These are phyloP conservation scores for Thaleichthys pacificus DNA, from an alignment of 2,797 vertebrate genomes.

Conservation along the genomic window DNA sequence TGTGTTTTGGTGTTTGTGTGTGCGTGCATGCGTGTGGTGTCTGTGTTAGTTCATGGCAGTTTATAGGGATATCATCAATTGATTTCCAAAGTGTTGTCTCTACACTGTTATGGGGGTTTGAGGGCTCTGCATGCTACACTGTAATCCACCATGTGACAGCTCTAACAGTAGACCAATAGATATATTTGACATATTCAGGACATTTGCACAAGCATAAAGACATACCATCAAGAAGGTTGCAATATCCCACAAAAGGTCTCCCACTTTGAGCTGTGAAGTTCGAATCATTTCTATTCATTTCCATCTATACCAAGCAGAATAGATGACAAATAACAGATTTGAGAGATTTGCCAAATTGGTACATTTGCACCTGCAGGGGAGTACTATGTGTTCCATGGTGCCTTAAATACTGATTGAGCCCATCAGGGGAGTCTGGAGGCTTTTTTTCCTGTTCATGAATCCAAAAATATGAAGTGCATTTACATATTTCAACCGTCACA, in stretches of 20 bases:
- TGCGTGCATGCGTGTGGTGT: conserved; percentile 29
- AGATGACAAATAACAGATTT: conserved; percentile 15
- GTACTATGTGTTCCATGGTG: conserved; percentile 14
- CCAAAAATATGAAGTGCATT: conserved; percentile 25
- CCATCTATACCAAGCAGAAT: conserved; percentile 4
- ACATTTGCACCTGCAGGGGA: conserved; percentile 27
- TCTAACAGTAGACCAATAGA: too few relatives aligned
- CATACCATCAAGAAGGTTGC: conserved; percentile 28
- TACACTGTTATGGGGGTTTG: conserved; percentile 22
- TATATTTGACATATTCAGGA: background rate
- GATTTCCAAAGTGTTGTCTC: conserved; percentile 35
- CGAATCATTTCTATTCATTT: background rate
- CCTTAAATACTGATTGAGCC: conserved; percentile 25
- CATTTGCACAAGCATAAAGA: background rate
- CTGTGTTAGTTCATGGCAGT: conserved; percentile 17
- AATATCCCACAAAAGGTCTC: conserved; percentile 32
- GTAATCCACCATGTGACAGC: too few relatives aligned
- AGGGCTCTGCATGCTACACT: too few relatives aligned
- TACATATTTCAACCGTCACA: conserved; percentile 30
- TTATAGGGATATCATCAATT: conserved; percentile 11
- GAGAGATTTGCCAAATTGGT: conserved; percentile 18
- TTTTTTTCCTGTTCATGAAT: conserved; percentile 28
- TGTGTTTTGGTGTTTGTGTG: conserved; percentile 25
- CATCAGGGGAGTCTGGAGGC: conserved; percentile 9
- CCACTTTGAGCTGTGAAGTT: background rate